Evolutionary conservation across 2,113 vertebrate genomes (phyloP).

Genomic region (Notechis scutatus): DNA sequence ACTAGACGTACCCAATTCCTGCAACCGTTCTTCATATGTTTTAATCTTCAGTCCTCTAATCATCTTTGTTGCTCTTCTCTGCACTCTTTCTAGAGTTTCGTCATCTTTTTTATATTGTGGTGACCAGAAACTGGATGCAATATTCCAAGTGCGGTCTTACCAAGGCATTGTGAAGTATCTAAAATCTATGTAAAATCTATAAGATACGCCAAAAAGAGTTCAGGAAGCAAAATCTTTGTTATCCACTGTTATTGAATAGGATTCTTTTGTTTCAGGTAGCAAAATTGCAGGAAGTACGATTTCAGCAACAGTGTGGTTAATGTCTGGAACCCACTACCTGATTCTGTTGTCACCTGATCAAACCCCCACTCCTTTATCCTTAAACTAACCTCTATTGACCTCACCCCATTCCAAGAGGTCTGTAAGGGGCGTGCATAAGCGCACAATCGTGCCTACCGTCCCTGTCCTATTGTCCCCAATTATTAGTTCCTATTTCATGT

Average conservation of each 20-base stretch:
- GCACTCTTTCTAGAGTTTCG: background rate
- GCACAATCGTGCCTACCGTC: no score
- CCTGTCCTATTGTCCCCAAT: no score
- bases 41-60: background rate
- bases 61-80: background rate
- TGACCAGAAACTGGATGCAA: background rate
- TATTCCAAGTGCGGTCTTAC: background rate
- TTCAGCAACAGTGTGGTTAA: no score
- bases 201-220: background rate
- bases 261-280: background rate
- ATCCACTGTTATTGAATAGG: background rate
- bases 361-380: no score
- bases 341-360: no score
- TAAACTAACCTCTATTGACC: no score
- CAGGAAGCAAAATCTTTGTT: background rate
- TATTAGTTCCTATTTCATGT: no score
- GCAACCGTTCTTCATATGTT: background rate
- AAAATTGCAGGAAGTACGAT: background rate
- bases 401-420: no score
- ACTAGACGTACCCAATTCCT: background rate
- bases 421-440: no score
- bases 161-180: background rate
- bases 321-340: no score
- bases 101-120: background rate
- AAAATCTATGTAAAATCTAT: background rate